Evolutionary conservation across 2,888 invertebrate genomes (phyloP), one percentile per base, ranked within the genome.

Genomic region (Acronicta aceris): DNA sequence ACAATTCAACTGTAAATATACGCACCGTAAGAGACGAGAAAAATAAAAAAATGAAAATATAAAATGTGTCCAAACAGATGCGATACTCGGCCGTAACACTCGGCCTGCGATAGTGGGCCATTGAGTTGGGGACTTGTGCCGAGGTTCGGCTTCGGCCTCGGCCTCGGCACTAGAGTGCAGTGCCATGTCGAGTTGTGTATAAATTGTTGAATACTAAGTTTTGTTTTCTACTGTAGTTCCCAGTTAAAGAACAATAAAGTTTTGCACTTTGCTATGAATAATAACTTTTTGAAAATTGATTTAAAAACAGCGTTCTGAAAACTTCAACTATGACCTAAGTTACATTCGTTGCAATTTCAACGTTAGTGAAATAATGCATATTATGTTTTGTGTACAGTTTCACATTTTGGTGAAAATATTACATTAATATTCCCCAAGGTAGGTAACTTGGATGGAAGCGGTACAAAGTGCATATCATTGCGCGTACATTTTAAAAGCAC

Each of bases 191-290:
- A 36, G 17, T 43, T 36, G 42, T 57, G 56, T 53, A 61, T 61
- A 67, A 57, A 57, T 45, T 54, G 53, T 65, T 50, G 49, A 47
- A 67, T 50, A 65, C 49, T n/a, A 42, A 49, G 45, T 67, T 70
- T 40, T 3, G 50, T 41, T 66, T 38, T 10, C 21, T 33, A 38
- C 41, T 25, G 45, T 52, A 48, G 65, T 57, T 71, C 10, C 42
- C 47, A 51, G 70, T 70, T 69, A 50, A 69, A 62, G 54, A 63
- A 57, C 57, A 57, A 46, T 67, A 64, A 52, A 67, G 21, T 72
- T 66, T 53, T 49, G 45, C 33, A 33, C 65, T 21, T 42, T 65
- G 54, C 45, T 36, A 42, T 40, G 13, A 43, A 21, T 21, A 21
- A 21, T 21, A 21, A 33, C 30, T n/a, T 52, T 57, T 66, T 52